These are phyloP conservation scores for Clarias macrocephalus DNA, from an alignment of 2,113 vertebrate genomes.

Conservation along the genomic window DNA sequence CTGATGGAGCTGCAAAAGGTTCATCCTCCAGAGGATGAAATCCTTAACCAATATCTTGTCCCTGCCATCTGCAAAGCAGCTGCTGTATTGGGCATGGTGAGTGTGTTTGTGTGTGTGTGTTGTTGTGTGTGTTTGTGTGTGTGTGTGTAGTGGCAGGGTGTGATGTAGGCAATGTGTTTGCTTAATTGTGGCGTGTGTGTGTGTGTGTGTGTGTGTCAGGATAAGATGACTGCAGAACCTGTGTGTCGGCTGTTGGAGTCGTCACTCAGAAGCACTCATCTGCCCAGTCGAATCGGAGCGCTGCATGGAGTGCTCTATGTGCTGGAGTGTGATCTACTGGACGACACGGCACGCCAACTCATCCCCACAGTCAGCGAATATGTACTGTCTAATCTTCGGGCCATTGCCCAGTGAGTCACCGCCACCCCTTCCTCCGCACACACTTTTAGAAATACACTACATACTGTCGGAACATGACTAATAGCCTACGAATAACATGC, in stretches of 20 bases:
- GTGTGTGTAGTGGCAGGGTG: not conserved
- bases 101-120: constrained; percentile 42
- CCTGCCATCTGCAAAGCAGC: constrained; percentile 97
- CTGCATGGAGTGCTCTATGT: constrained; percentile 93
- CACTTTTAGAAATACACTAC: not conserved
- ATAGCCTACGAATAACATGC: not conserved
- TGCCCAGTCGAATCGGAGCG: constrained; percentile 91
- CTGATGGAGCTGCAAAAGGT: constrained; percentile 89
- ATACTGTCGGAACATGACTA: not conserved
- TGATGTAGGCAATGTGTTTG: not conserved
- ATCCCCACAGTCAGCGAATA: constrained; percentile 89
- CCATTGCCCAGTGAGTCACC: constrained; percentile 84
- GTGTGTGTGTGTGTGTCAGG: constrained; percentile 72
- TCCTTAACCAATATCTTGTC: constrained; percentile 93
- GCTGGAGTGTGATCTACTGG: constrained; percentile 93
- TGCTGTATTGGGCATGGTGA: constrained; percentile 95
- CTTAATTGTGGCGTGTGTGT: not conserved
- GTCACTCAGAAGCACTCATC: constrained; percentile 88
- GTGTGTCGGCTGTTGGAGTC: constrained; percentile 91
- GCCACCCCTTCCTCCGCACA: not conserved
- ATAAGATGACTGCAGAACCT: constrained; percentile 91
- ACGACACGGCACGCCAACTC: constrained; percentile 92
- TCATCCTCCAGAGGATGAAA: constrained; percentile 94
- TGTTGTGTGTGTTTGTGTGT: too few species aligned
- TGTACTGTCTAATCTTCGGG: constrained; percentile 87